Conservation (phyloP, 2,113 vertebrate genomes). For the Vicugna pacos region DNA sequence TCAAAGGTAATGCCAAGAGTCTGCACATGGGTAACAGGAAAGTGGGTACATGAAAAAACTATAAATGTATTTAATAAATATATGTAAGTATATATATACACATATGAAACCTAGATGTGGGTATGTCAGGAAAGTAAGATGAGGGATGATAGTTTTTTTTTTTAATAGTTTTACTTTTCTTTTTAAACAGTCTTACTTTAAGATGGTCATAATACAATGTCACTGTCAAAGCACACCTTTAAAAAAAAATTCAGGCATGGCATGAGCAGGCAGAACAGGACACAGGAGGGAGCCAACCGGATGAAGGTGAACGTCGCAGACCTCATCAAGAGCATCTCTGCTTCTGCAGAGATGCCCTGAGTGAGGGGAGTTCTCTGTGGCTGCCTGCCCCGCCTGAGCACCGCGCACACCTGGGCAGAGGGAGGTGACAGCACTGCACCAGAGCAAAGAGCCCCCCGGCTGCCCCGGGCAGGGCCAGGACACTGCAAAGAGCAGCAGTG, state of each 20-base stretch:
- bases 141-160: not conserved
- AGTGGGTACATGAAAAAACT: not conserved
- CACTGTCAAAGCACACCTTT: not conserved
- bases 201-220: not conserved
- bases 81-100: no score
- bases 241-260: not conserved
- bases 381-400: accelerated
- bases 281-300: not conserved
- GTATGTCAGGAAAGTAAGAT: not conserved
- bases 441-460: not conserved
- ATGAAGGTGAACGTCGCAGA: not conserved
- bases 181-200: not conserved
- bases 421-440: not conserved
- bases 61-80: accelerated
- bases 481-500: not conserved
- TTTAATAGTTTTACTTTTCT: not conserved
- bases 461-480: accelerated
- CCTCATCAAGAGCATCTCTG: not conserved
- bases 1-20: not conserved
- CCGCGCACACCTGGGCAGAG: accelerated
- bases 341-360: no score
- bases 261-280: not conserved
- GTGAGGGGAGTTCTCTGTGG: not conserved
- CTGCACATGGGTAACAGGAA: not conserved
- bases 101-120: not conserved